Base-by-base conservation (phyloP, 1,140 invertebrate genomes). In the Apis florea region DNA sequence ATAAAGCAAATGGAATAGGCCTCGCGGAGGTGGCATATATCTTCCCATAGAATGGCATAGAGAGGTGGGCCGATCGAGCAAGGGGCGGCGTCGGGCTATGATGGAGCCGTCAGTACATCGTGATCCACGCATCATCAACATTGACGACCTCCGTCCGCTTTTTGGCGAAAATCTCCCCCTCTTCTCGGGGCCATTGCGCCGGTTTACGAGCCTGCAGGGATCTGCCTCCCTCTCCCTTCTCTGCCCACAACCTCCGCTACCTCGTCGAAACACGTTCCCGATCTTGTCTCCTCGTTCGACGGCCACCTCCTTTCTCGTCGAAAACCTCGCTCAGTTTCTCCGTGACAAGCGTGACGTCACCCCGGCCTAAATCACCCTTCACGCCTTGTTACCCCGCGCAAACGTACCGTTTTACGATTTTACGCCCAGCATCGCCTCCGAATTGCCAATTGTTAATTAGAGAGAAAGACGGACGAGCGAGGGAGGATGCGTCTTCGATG, bases 121-220 rank as follows among this genome's bases (percentile, higher is more conserved):
- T 92, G 90, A 93, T 92, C 92, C 92, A 93, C 92, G 93, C 91
- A 90, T 93, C 92, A 93, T 93, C 92, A 93, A 90, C 90, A 91
- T 93, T 93, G 92, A 93, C 91, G 92, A 93, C 88, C 90, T 91
- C 89, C 91, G 88, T 92, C 90, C 91, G 91, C 90, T 88, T 89
- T 90, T 89, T 85, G 85, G 53, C 67, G 47, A 61, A 67, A 53
- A 84, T 80, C 71, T 26, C 79, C 86, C 81, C 73, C 13, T 31
- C 19, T 74, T 68, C 78, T 76, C 77, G 49, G 67, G 61, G 81
- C 88, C 87, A 89, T 89, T 87, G 87, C 88, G 82, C 85, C 79
- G 81, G 85, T 93, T 93, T 93, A 93, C 88, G 92, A 92, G 87
- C 86, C 86, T 83, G 87, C 81, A 82, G 85, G 89, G 88, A 86